Evolutionary conservation across 2,113 vertebrate genomes (phyloP), one percentile per base, ranked within the genome.

Genomic region (Elephas maximus): DNA sequence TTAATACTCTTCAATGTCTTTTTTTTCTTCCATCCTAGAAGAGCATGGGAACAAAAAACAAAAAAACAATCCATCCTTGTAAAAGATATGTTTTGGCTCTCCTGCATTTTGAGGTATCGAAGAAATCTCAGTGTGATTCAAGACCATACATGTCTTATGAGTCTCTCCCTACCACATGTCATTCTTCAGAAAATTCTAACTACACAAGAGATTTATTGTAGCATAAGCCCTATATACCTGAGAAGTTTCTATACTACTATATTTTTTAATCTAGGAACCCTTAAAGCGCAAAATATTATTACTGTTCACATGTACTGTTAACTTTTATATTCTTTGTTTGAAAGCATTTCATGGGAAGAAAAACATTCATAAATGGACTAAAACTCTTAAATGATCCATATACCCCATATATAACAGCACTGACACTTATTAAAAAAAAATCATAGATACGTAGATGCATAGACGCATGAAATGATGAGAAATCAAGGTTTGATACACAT

Each of bases 151-250:
- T 74, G 24, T 30, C 24, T 76, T 76, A 57, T 23, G 24, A 88
- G 24, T 12, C 1, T 26, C 28, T 53, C 44, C 12, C 3, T 51
- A 57, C 2, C n/a, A 60, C 23, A 5, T 28, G 6, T 1, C 0
- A 51, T 74, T 67, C n/a, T 79, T 85, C 26, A 28, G 28, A 67
- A 30, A 30, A 65, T 30, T 67, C 44, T 85, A 62, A 74, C 1
- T 57, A 41, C 6, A 73, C 2, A 67, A 67, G 65, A 67, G 28
- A 67, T 67, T 67, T 67, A 33, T 28, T 67, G 65, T 67, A 30
- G 28, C 9, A 67, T 11, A 67, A 67, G 10, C 28, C 33, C 8
- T 30, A 33, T 67, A 30, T 67, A 67, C 28, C 8, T 67, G 65
- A 33, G 28, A 28, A 30, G 65, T 67, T 67, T 67, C 65, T 67